phyloP scores from a whole-genome alignment of 2,888 invertebrate genomes.

The Cremastinae sp. region DNA sequence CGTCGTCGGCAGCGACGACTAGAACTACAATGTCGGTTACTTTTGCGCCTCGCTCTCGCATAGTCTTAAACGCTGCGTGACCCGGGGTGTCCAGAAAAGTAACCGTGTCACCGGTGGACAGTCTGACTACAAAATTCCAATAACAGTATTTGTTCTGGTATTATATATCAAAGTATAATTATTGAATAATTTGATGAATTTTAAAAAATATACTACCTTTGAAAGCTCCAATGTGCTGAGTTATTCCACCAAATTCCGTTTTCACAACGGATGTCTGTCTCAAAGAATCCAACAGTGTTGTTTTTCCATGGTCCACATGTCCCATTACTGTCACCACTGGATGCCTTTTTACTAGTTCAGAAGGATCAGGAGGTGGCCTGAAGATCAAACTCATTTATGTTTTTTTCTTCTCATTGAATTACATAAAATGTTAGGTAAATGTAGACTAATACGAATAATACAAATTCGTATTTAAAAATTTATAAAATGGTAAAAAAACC shows the following conservation, averaged over 20 bases:
- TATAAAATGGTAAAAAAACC: constrained; percentile 62
- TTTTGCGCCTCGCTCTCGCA: constrained; percentile 96
- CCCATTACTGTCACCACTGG: constrained; percentile 99
- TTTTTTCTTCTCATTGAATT: neutral
- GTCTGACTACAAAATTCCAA: constrained; percentile 81
- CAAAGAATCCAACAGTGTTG: constrained; percentile 95
- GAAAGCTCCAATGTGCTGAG: constrained; percentile 99
- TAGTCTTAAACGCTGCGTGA: constrained; percentile 97
- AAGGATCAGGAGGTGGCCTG: constrained; percentile 85
- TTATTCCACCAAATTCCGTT: constrained; percentile 98
- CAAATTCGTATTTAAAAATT: neutral
- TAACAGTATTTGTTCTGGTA: no score
- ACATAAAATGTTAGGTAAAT: neutral
- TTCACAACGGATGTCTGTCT: constrained; percentile 93
- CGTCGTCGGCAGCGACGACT: constrained; percentile 99
- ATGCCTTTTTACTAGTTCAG: constrained; percentile 87
- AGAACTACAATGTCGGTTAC: constrained; percentile 96
- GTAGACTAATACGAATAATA: no score
- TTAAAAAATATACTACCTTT: constrained; percentile 84
- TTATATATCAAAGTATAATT: no score
- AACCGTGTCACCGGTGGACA: constrained; percentile 87
- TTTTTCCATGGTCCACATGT: constrained; percentile 99
- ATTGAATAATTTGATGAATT: no score
- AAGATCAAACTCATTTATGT: neutral
- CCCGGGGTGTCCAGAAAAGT: constrained; percentile 99